Base-by-base conservation (phyloP, 2,888 invertebrate species). In the Synanthedon myopaeformis region DNA sequence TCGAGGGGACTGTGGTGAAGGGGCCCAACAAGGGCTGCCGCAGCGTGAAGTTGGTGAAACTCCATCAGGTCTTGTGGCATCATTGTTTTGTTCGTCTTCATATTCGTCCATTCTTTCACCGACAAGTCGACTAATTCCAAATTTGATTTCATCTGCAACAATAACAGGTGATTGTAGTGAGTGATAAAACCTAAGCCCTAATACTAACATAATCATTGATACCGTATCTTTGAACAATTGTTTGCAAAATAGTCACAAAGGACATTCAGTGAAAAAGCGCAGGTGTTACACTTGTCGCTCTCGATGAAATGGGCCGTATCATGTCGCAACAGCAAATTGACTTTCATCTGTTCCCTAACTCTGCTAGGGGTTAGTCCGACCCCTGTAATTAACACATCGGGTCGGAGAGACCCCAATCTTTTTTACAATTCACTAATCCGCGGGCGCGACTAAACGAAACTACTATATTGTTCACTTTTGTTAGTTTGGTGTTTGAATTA, bases 101-200 rank as follows among this genome's bases (percentile, higher is more conserved):
- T 89, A 89, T 59, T 92, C 91, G 53, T 92, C 92, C 28, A 89
- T 90, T 48, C 90, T 90, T 62, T 90, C 89, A 14, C 90, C 90
- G 41, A 96, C 93, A 63, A 96, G 82, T 57, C 95, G 92, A 76
- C 91, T 94, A 67, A 96, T 92, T 56, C 95, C 94, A 68, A 95
- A 96, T 68, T 95, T 94, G 68, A 95, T 91, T 73, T 93, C 92
- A 69, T 94, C 95, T 95, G 91, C 3, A 90, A 89, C 59, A 58
- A 75, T 74, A 70, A 45, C n/a, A 45, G 3, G n/a, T 14, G n/a
- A 13, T 13, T 13, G 4, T 12, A 45, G n/a, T n/a, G 45, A 45
- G 14, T 8, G n/a, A 45, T 45, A 13, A 13, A 45, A n/a, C n/a
- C n/a, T n/a, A n/a, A n/a, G n/a, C 6, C 14, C 45, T 45, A 13